These are phyloP conservation scores for Megalurothrips usitatus DNA, from an alignment of 2,888 invertebrate genomes.

Conservation along the genomic window DNA sequence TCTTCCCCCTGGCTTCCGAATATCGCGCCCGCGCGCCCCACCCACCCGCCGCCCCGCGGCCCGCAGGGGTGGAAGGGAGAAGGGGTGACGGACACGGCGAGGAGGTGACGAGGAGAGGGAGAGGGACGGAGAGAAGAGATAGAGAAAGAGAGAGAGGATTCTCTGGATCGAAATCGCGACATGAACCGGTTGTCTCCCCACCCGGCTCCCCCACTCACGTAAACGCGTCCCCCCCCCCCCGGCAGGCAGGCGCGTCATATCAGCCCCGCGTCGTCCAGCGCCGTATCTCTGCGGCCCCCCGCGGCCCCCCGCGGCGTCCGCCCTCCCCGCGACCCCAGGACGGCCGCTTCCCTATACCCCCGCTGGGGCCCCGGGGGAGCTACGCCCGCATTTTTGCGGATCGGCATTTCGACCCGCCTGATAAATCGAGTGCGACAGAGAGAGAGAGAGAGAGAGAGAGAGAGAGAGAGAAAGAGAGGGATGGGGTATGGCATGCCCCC, in stretches of 20 bases:
- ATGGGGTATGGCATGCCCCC: too few species aligned
- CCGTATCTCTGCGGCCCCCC: background rate
- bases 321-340: background rate
- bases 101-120: too few species aligned
- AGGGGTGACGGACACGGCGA: too few species aligned
- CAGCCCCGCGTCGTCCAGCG: background rate
- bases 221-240: background rate
- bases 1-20: too few species aligned
- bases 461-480: background rate
- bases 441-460: background rate
- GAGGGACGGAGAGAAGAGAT: too few species aligned
- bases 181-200: background rate
- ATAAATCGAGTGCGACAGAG: background rate
- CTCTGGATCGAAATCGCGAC: too few species aligned
- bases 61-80: too few species aligned
- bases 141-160: too few species aligned
- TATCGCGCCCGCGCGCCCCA: too few species aligned
- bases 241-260: background rate
- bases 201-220: background rate
- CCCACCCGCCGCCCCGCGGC: too few species aligned
- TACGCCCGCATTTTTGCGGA: constrained; percentile 16
- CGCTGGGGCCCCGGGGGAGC: background rate
- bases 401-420: background rate
- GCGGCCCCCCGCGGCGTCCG: background rate
- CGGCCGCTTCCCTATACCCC: too few species aligned